Base-by-base conservation (phyloP, 2,888 invertebrate species). In the Adela reaumurella region DNA sequence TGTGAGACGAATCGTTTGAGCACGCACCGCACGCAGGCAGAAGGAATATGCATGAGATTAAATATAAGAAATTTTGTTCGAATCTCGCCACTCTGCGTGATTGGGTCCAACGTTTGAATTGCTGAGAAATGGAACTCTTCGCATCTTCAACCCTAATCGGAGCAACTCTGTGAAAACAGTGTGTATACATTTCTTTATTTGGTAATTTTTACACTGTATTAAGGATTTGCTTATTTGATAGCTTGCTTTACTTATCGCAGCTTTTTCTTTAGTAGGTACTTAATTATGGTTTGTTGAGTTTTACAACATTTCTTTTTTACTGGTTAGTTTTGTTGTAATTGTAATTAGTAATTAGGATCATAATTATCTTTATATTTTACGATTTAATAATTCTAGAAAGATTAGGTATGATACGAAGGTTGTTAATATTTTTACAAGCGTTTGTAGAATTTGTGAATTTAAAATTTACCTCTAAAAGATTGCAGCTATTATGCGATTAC, bases 401-500 rank as follows among this genome's bases (percentile, higher is more conserved):
- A 3, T 35, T 35, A 35, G n/a, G 35, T 35, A 8, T 24, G 24
- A 24, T 24, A 24, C 24, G 24, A 35, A 35, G 35, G 8, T 35
- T 35, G 8, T 35, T 35, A n/a, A 14, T 35, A 35, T 35, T 35
- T 35, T 35, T 14, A 35, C 24, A 28, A 45, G 17, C 24, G 45
- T 24, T 45, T 45, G n/a, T n/a, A n/a, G n/a, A n/a, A n/a, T n/a
- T 45, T 20, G 28, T 45, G 24, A 43, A 46, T 19, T 28, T 28
- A 45, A 17, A 20, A 45, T 45, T 20, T 19, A 45, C 17, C 28
- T 45, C 16, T 3, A 24, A 45, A 45, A 19, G 4, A 45, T 18
- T 28, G 45, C 28, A 28, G 35, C 35, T 35, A 8, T 14, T 14
- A 14, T 35, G 24, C 5, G 24, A 14, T 35, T 14, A 35, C 14